Evolutionary conservation across 92 coral and sea anemone genomes (phyloP), one percentile per base, ranked within the genome.

Genomic region (Paragorgia papillata): DNA sequence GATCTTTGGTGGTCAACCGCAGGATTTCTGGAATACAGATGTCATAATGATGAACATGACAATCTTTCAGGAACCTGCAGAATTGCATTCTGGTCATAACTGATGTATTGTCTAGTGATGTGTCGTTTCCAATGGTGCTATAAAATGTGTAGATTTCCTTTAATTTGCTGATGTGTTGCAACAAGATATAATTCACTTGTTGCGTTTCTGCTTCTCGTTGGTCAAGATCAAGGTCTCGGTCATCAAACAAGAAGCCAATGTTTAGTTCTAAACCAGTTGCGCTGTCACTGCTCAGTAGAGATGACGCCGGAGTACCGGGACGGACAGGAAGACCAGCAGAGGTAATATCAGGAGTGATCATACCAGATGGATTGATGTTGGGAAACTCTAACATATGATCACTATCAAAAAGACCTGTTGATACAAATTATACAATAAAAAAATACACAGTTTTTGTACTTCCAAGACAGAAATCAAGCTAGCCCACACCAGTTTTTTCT

Each of bases 351-450:
- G 99, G 97, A 24, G 97, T 91, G 35, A 88, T 81, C 97, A 91
- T 91, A 18, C 97, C 97, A 2, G 99, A 91, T 34, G 99, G 99
- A 40, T 88, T 91, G 67, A 95, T 71, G 54, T 95, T 92, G 40
- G 99, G 99, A 69, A 84, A 95, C 56, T 95, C 99, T 49, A 95
- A 69, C 99, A 95, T 95, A 89, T 95, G 99, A 85, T 95, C 99
- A 71, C 85, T 61, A 43, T 92, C 97, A 95, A 95, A 95, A 24
- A 80, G 43, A 30, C 99, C 99, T 95, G 61, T 35, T 28, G 48
- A 46, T 30, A 35, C 59, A 3, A 74, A 34, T 14, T 1, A 51
- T 1, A 76, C 29, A 13, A 56, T 22, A 56, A 14, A 56, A 56
- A 7, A 46, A 2, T 9, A 46, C n/a, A 4, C 5, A 37, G 43